Evolutionary conservation across 2,113 vertebrate genomes (phyloP).

Genomic region (Atherinomorus stipes): DNA sequence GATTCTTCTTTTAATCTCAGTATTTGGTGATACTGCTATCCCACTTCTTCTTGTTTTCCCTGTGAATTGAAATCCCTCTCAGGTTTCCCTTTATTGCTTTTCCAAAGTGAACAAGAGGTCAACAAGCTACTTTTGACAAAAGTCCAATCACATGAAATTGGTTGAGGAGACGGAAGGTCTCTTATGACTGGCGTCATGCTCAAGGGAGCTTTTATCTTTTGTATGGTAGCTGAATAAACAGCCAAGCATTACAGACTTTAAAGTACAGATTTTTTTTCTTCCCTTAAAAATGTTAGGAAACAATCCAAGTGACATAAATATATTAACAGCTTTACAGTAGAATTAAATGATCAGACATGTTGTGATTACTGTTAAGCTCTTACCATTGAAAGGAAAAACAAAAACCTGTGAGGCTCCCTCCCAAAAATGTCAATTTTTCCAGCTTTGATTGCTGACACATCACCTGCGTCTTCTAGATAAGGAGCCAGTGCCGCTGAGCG

Average conservation of each 20-base stretch:
- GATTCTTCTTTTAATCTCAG: background rate
- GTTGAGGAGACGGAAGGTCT: background rate
- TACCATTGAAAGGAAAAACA: too few species aligned
- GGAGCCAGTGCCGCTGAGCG: slow-evolving; percentile 82
- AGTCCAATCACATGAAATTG: slow-evolving; percentile 12
- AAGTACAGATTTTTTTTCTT: too few species aligned
- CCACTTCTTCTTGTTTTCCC: slow-evolving; percentile 1
- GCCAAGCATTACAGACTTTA: background rate
- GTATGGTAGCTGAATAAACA: slow-evolving; percentile 66
- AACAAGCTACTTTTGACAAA: slow-evolving; percentile 17
- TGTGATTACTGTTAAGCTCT: background rate
- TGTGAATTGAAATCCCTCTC: background rate
- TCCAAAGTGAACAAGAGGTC: slow-evolving; percentile 5
- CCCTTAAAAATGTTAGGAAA: too few species aligned
- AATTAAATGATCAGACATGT: background rate
- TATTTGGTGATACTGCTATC: background rate
- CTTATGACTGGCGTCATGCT: too few species aligned
- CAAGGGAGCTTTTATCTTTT: slow-evolving; percentile 21
- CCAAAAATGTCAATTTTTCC: slow-evolving; percentile 16
- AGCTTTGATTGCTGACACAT: background rate
- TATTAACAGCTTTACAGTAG: background rate
- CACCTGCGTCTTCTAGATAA: slow-evolving; percentile 70
- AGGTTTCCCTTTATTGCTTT: slow-evolving; percentile 1
- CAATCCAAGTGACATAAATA: background rate
- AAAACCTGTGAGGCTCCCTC: background rate